Base-by-base conservation (phyloP, 2,797 vertebrate genomes). In the Synanceia verrucosa region DNA sequence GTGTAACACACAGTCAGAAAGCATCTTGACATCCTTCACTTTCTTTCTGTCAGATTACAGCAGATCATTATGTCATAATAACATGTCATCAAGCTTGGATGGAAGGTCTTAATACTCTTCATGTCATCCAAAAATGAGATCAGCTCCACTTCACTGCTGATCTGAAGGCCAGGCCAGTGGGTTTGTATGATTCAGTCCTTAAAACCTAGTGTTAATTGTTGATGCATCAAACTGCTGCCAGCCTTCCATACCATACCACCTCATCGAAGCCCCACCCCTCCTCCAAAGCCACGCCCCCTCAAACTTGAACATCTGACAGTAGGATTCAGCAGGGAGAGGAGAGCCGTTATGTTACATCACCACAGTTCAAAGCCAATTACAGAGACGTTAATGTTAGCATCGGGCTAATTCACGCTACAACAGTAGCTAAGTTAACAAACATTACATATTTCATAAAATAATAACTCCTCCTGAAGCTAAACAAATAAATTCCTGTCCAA, bases 91-190 rank as follows among this genome's bases (percentile, higher is more conserved):
- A 9, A 61, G 29, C 18, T 61, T 37, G 37, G 52, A 26, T 58
- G 18, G 60, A 53, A 67, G 68, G 34, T 67, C 23, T 37, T 43
- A n/a, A 37, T 1, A 5, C 13, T 34, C 24, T 31, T 51, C 51
- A 31, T 70, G 34, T 69, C 61, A 67, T 56, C 39, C 47, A 43
- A 14, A 57, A n/a, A 33, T 21, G 10, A 21, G 10, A 43, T 73
- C 37, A 56, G 55, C 56, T 68, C 31, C 51, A 47, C 52, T 16
- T 70, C 43, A 73, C 66, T 46, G 41, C 68, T 80, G 14, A 21
- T 65, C 6, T 31, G 36, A 62, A 18, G 36, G 16, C 11, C 26
- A 28, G 34, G 9, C 31, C 6, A 4, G 14, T 64, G 63, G 70
- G 47, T 76, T 62, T 58, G 68, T 53, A 71, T 33, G 37, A 70